A percentile compares a stretch with the other conserved stretches of the same genome.
Conservation (phyloP, 2,797 vertebrate species). For the Hyperoplus immaculatus region DNA sequence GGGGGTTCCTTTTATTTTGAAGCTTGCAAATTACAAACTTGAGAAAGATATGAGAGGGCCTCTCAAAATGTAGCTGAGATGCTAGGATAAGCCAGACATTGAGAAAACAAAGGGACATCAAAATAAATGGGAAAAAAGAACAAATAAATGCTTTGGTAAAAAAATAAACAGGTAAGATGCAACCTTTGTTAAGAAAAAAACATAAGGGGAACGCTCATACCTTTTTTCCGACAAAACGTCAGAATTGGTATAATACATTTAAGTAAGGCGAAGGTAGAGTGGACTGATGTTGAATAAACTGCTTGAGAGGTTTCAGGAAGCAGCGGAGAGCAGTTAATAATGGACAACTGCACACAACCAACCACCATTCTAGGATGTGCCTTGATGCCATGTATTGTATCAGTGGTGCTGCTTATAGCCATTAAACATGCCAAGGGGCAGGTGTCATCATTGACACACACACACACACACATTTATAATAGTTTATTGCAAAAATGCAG, state of each 20-base stretch:
- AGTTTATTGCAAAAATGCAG: constrained; percentile 28
- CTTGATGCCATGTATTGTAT: constrained; percentile 66
- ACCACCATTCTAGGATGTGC: constrained; percentile 43
- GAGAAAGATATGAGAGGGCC: constrained; percentile 13
- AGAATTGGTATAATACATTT: background rate
- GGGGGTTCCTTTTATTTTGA: constrained; percentile 16
- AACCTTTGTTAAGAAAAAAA: background rate
- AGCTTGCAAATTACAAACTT: constrained; percentile 38
- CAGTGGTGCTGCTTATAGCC: constrained; percentile 54
- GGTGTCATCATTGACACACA: constrained; percentile 65
- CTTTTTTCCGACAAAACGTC: background rate
- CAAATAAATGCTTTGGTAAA: background rate
- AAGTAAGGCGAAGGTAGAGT: background rate
- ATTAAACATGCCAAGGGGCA: constrained; percentile 60
- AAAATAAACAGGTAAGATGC: background rate
- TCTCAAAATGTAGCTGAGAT: constrained; percentile 1
- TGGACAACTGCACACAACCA: constrained; percentile 7
- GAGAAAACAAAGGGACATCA: background rate
- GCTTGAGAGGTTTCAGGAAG: constrained; percentile 17
- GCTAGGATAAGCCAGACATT: constrained; percentile 4
- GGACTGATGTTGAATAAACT: constrained; percentile 14
- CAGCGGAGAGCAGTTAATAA: constrained; percentile 32
- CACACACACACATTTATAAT: constrained; percentile 19
- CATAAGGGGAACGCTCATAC: background rate
- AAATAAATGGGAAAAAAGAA: background rate